Base-by-base conservation (phyloP, 2,113 vertebrate genomes). In the Corapipo altera region DNA sequence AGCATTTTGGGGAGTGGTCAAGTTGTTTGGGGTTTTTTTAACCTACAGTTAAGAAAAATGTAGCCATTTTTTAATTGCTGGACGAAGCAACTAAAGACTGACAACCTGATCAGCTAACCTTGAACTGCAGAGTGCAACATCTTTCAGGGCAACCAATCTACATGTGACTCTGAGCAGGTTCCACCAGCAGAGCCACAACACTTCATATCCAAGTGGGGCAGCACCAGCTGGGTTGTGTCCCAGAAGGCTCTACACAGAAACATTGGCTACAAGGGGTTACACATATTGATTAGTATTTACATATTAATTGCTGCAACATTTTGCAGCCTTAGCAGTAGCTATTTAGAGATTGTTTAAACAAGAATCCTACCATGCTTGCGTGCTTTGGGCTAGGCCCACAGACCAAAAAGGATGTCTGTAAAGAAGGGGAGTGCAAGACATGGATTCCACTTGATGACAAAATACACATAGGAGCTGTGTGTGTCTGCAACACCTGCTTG, bases 371-470 rank as follows among this genome's bases (percentile, higher is more conserved):
- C 15, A 2, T n/a, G 23, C 16, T 41, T 59, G 28, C 4, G 3
- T 24, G 16, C 16, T 30, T 41, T 30, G 59, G 28, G 11, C 6
- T 15, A 23, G n/a, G 58, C 1, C 6, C 28, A 64, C 46, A 49
- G 43, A n/a, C 64, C 49, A 46, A n/a, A 80, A 1, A 14, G 2
- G 49, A 3, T 1, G 5, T 12, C 14, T 64, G 1, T 41, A 32
- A 69, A 79, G 55, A 43, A 54, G 6, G 2, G 2, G 43, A 30
- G 13, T 23, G 54, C 26, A 77, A 64, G 67, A 64, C 8, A 9
- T 0, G 1, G 8, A 9, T 55, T 76, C 19, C 15, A 33, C 13
- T 41, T 46, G 32, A 49, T 76, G 77, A n/a, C 17, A 69, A 5
- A 87, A 48, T 12, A 8, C 3, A 21, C 15, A 3, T 8, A 35